These are phyloP conservation scores for Erythrolamprus reginae DNA, from an alignment of 2,113 vertebrate genomes.

Conservation along the genomic window DNA sequence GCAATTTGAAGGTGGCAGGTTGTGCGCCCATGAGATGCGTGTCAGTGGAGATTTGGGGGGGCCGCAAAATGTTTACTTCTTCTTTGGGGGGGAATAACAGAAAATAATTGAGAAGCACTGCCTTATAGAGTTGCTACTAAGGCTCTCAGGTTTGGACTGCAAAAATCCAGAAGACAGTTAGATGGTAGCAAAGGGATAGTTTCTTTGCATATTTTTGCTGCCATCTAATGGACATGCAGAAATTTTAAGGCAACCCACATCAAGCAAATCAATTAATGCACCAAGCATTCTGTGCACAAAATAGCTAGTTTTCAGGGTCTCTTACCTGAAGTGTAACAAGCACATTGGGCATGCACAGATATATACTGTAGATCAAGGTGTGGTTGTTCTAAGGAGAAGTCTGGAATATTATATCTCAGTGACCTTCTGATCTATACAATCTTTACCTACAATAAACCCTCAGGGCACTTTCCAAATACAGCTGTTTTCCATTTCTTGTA, in stretches of 20 bases:
- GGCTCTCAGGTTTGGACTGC: neutral
- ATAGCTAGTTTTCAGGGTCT: neutral
- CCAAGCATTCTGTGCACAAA: neutral
- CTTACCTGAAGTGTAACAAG: neutral
- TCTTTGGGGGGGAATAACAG: too few species aligned
- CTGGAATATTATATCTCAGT: neutral
- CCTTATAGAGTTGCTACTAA: neutral
- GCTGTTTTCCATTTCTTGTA: neutral
- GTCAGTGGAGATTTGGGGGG: too few species aligned
- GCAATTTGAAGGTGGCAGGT: too few species aligned
- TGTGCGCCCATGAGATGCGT: too few species aligned
- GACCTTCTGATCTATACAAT: neutral
- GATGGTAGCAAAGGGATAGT: neutral
- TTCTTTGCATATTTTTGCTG: neutral
- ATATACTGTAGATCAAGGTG: neutral
- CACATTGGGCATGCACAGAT: neutral
- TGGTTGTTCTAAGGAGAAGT: neutral
- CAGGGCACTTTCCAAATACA: neutral
- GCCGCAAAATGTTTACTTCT: too few species aligned
- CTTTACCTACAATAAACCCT: neutral
- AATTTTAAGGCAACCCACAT: neutral
- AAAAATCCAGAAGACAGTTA: neutral
- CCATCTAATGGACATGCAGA: neutral
- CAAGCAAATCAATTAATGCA: neutral
- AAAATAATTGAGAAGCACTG: too few species aligned